Evolutionary conservation across 2,888 invertebrate genomes (phyloP).

Genomic region (Mylabris sibirica): DNA sequence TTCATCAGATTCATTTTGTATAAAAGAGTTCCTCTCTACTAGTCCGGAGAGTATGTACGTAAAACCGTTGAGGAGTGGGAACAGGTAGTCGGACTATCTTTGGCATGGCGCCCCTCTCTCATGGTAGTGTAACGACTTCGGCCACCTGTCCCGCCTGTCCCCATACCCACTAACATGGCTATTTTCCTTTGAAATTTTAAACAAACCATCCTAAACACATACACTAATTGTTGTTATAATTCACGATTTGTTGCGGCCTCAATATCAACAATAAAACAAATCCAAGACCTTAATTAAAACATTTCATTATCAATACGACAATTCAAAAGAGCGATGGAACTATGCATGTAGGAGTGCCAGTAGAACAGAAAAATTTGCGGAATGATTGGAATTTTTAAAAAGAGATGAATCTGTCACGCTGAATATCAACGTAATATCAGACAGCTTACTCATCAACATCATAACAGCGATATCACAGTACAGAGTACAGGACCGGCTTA

Average conservation of each 20-base stretch:
- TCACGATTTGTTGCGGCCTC: constrained; percentile 9
- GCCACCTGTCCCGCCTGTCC: constrained; percentile 39
- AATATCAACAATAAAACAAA: background rate
- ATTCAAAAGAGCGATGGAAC: background rate
- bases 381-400: constrained; percentile 21
- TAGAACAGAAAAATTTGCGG: constrained; percentile 16
- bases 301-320: background rate
- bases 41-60: constrained; percentile 42
- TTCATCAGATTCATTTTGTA: constrained; percentile 38
- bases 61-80: constrained; percentile 53
- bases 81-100: constrained; percentile 54
- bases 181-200: constrained; percentile 16
- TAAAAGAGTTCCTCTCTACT: constrained; percentile 34
- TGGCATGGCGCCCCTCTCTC: constrained; percentile 40
- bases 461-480: background rate
- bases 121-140: constrained; percentile 21
- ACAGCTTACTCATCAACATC: background rate
- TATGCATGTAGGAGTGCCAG: constrained; percentile 21
- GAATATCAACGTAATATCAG: background rate
- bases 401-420: constrained; percentile 7
- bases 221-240: background rate
- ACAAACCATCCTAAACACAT: constrained; percentile 3
- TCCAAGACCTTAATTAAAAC: background rate
- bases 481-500: no score
- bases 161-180: constrained; percentile 18